Evolutionary conservation across 2,113 vertebrate species (phyloP).

Genomic region (Sinocyclocheilus rhinocerous): DNA sequence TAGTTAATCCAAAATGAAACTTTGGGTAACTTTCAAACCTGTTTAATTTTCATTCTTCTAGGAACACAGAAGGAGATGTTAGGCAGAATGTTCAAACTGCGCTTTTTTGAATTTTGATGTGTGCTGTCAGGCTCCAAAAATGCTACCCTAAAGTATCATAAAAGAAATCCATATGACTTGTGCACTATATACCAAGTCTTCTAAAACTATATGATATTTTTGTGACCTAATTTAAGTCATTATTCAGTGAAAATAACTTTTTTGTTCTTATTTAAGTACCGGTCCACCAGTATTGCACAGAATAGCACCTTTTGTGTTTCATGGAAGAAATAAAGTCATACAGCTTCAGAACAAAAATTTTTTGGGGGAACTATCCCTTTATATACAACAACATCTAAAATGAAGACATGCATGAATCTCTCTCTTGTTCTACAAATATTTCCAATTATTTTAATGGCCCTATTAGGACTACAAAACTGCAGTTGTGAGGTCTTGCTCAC

Average conservation of each 20-base stretch:
- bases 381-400: background rate
- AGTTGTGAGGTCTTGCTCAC: slow-evolving; percentile 66
- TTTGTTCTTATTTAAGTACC: background rate
- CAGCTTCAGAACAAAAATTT: background rate
- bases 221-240: too few relatives aligned
- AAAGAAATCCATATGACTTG: background rate
- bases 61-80: background rate
- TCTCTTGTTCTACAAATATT: background rate
- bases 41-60: background rate
- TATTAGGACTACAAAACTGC: background rate
- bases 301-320: background rate
- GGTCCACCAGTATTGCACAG: background rate
- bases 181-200: background rate
- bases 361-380: background rate
- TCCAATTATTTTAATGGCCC: background rate
- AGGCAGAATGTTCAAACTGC: background rate
- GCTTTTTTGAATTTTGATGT: background rate
- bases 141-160: background rate
- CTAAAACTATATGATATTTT: background rate
- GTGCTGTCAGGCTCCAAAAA: background rate
- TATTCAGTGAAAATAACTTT: background rate
- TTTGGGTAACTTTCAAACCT: background rate
- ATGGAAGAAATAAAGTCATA: background rate
- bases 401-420: background rate
- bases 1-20: background rate